Evolutionary conservation across 2,113 vertebrate species (phyloP).

Genomic region (Chunga burmeisteri): DNA sequence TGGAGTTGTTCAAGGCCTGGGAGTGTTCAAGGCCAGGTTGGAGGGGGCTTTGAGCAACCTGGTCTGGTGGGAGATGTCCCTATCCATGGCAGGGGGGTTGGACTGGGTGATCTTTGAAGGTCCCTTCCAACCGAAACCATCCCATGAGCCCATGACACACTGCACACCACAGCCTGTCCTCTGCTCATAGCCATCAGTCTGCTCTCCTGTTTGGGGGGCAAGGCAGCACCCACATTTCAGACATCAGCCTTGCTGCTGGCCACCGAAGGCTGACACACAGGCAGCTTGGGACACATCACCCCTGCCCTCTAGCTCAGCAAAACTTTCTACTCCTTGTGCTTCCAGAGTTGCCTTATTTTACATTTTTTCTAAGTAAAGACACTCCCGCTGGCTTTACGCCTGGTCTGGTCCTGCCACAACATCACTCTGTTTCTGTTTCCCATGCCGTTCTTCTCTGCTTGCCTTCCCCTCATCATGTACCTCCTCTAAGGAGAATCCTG

Average conservation of each 20-base stretch:
- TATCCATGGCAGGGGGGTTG: not conserved
- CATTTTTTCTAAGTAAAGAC: not conserved
- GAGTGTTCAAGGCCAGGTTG: not conserved
- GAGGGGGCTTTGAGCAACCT: not conserved
- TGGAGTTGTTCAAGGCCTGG: too few relatives aligned
- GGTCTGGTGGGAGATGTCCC: not conserved
- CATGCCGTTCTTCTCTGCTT: rapidly evolving
- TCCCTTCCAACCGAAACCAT: not conserved
- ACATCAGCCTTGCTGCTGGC: not conserved
- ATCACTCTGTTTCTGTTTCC: not conserved
- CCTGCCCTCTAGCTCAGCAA: not conserved
- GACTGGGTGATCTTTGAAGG: not conserved
- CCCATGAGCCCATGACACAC: not conserved
- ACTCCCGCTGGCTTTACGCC: not conserved
- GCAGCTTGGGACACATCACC: not conserved
- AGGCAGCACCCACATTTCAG: not conserved
- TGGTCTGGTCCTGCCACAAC: not conserved
- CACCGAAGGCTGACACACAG: not conserved
- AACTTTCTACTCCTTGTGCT: not conserved
- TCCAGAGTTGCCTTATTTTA: not conserved
- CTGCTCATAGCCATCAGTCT: not conserved
- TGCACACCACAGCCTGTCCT: not conserved
- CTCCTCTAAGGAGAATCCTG: not conserved
- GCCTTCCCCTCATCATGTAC: not conserved
- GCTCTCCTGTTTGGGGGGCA: not conserved